Evolutionary conservation across 2,113 vertebrate genomes (phyloP), one percentile per base, ranked within the genome.

Genomic region (Pyrgilauda ruficollis): DNA sequence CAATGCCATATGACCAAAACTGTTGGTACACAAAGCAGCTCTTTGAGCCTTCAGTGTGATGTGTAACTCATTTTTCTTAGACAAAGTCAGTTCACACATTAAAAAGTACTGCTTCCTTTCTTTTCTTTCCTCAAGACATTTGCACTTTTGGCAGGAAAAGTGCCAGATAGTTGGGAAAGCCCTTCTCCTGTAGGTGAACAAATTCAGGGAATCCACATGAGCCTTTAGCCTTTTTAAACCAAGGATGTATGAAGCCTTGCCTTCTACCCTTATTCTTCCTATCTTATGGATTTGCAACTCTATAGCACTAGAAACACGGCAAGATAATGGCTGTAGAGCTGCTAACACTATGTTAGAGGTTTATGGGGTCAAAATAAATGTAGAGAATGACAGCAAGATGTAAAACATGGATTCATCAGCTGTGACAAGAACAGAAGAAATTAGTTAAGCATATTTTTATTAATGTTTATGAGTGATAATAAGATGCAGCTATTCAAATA

Each of bases 301-400:
- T 22, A 59, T 20, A 30, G 5, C 20, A 68, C 23, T 22, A 76
- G 49, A 91, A 67, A 6, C 9, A 49, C 35, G 19, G 11, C 17
- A 56, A 69, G 39, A 35, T n/a, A 69, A 84, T 14, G 23, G 12
- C 41, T 77, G 30, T 31, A 66, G 24, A 76, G 13, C 9, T 52
- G 8, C 10, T 56, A 35, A 5, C 21, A 77, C 49, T 28, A 56
- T 9, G 5, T 41, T 59, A 23, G 14, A 67, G 7, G 21, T 53
- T 83, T 24, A 41, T 27, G 20, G 10, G 6, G 50, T 78, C 8
- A 74, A 89, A 91, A 78, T 20, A 82, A 56, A 62, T 15, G 3
- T 21, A 53, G 39, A 82, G 4, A 73, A 73, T 4, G 6, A 67
- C 3, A 35, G 24, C 0, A 3, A n/a, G 12, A 58, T 1, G 1